Conservation (phyloP, 2,113 vertebrate genomes). For the Stercorarius parasiticus region DNA sequence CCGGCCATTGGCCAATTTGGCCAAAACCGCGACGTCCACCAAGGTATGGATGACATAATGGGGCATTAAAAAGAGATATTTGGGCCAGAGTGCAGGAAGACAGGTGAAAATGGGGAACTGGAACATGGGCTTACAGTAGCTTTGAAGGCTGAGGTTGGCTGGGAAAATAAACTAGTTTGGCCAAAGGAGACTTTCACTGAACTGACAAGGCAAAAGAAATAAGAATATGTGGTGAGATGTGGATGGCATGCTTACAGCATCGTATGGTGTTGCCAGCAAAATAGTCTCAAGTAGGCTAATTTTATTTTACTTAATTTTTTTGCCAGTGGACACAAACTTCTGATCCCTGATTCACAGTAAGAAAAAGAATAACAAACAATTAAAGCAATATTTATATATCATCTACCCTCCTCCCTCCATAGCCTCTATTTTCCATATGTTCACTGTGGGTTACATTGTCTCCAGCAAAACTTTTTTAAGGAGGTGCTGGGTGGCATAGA, state of each 20-base stretch:
- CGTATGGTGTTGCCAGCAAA: neutral
- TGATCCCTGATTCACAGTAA: neutral
- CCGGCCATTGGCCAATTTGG: too few species aligned
- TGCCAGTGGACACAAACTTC: neutral
- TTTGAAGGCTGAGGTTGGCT: neutral
- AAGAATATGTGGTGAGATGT: neutral
- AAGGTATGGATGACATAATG: neutral
- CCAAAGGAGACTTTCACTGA: neutral
- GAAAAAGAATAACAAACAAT: neutral
- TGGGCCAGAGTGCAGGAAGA: neutral
- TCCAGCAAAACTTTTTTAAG: neutral
- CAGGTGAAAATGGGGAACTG: neutral
- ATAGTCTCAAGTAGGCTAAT: neutral
- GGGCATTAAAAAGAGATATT: neutral
- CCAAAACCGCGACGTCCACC: too few species aligned
- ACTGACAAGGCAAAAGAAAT: neutral
- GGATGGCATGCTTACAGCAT: neutral
- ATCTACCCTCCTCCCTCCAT: neutral
- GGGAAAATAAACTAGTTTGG: neutral
- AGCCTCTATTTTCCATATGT: neutral
- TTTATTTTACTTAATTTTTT: neutral
- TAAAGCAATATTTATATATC: neutral
- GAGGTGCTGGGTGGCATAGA: rapidly evolving
- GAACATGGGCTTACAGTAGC: too few species aligned
- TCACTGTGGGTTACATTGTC: neutral